Evolutionary conservation across 1,140 invertebrate species (phyloP), one percentile per base, ranked within the genome.

Genomic region (Dreissena rostriformis): DNA sequence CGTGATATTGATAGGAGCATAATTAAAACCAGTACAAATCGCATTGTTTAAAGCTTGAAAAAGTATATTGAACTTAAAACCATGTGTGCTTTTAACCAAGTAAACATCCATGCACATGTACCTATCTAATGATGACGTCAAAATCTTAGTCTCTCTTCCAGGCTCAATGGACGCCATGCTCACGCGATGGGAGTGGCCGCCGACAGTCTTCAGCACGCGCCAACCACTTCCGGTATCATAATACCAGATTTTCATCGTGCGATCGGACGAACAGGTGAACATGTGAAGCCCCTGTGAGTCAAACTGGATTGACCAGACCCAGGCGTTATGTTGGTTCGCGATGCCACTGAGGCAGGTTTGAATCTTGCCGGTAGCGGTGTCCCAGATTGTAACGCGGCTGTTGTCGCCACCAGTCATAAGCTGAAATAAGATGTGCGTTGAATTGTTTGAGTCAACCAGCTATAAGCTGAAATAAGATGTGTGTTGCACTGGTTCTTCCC

Each of bases 251-350:
- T 82, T 82, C 80, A 82, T 82, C 10, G 80, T 52, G 17, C 80
- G 61, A 29, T 82, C 80, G 8, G 80, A 82, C 19, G 80, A 82
- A 75, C 80, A 49, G 8, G 80, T 82, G 55, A 82, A 82, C 80
- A 82, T 82, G 52, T 74, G 70, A 11, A 19, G 51, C 24, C 80
- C 80, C n/a, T 74, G 63, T 2, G 19, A 24, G 10, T 70, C 73
- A 53, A 82, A 82, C 39, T 67, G 17, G 61, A 82, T 74, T 5
- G 55, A 22, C 80, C 80, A 82, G 15, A 82, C 75, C 80, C 80
- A 82, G n/a, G 80, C 80, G 14, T 1, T 75, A 49, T 82, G 80
- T 57, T 57, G 0, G 28, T 26, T 52, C n/a, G n/a, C 17, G 17
- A 61, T 61, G 17, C 57, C 57, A 17, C 26, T 70, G n/a, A 68